Percentiles rank a stretch among this genome's conserved stretches.
Conservation (phyloP, 64 coral and sea anemone genomes). For the Pachyseris speciosa region DNA sequence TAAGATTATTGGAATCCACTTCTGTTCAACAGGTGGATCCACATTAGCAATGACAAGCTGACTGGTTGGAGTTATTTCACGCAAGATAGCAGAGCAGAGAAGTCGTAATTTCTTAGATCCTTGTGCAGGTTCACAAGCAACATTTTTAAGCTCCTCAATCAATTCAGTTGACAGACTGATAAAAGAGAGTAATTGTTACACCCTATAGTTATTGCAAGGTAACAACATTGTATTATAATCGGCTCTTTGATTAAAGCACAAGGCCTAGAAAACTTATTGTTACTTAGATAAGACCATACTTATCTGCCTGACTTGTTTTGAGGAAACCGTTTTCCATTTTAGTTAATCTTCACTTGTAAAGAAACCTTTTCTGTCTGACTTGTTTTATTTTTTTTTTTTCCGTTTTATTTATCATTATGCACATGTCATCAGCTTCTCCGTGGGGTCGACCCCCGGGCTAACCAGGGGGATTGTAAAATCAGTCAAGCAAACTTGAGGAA, state of each 20-base stretch:
- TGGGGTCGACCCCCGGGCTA: too few relatives aligned
- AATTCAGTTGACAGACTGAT: conserved; percentile 62
- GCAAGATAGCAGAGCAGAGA: conserved; percentile 72
- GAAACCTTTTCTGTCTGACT: too few relatives aligned
- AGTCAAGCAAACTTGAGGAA: too few relatives aligned
- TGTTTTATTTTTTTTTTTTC: background rate
- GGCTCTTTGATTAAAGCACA: too few relatives aligned
- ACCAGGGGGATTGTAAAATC: too few relatives aligned
- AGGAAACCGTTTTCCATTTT: too few relatives aligned
- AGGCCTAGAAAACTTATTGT: too few relatives aligned
- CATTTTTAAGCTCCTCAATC: conserved; percentile 81
- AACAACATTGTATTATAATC: background rate
- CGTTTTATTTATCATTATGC: too few relatives aligned
- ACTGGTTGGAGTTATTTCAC: conserved; percentile 62
- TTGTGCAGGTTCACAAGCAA: conserved; percentile 82
- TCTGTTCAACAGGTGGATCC: conserved; percentile 83
- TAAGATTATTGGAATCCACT: conserved; percentile 78
- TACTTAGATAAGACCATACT: too few relatives aligned
- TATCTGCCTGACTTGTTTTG: too few relatives aligned
- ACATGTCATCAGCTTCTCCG: too few relatives aligned
- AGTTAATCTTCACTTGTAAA: too few relatives aligned
- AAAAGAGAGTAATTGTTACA: background rate
- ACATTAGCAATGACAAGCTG: conserved; percentile 82
- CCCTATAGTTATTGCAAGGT: background rate
- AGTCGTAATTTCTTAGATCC: conserved; percentile 77